Evolutionary conservation across 1,140 invertebrate genomes (phyloP).

Genomic region (Nasonia longicornis): DNA sequence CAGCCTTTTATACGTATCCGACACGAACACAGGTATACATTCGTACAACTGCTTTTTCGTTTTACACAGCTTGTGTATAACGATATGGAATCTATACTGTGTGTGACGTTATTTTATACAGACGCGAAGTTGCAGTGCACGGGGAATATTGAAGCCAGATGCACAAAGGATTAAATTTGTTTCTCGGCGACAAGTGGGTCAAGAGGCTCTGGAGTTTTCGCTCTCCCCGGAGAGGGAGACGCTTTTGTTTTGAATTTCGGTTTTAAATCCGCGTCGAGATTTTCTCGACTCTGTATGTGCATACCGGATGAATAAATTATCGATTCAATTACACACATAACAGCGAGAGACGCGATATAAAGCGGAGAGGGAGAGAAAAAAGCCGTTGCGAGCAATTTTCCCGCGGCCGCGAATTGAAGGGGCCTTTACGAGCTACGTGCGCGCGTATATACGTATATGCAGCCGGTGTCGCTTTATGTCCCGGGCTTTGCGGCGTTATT

Average conservation of each 20-base stretch:
- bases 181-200: background rate
- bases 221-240: background rate
- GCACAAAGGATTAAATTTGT: background rate
- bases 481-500: slow-evolving; percentile 56
- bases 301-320: too few relatives aligned
- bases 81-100: too few relatives aligned
- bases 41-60: background rate
- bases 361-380: background rate
- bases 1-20: too few relatives aligned
- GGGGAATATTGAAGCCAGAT: background rate
- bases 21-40: background rate
- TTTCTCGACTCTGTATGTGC: background rate
- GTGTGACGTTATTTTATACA: background rate
- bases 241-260: background rate
- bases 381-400: background rate
- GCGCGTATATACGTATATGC: slow-evolving; percentile 31
- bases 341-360: too few relatives aligned
- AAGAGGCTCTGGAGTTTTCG: background rate
- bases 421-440: slow-evolving; percentile 56
- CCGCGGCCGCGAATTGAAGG: slow-evolving; percentile 48
- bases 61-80: background rate
- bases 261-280: background rate
- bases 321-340: too few relatives aligned
- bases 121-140: background rate
- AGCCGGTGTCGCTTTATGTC: slow-evolving; percentile 57